Evolutionary conservation across 2,797 vertebrate genomes (phyloP).

Genomic region (Parauchenoglanis punctatus): DNA sequence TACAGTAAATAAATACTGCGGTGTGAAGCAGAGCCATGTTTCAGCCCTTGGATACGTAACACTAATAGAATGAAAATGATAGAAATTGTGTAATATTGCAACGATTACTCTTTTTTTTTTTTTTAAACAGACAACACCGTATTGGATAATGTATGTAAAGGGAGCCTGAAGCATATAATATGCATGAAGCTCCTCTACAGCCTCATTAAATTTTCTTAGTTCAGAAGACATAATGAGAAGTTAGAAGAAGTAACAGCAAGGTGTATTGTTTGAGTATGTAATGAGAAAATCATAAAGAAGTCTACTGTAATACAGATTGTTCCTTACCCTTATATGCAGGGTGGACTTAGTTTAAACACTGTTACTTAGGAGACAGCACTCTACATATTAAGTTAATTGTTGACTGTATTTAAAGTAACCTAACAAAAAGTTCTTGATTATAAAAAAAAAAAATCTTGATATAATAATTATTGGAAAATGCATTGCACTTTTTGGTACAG

Average conservation of each 20-base stretch:
- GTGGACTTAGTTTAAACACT: not conserved
- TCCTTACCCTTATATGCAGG: not conserved
- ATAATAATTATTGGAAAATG: too few relatives aligned
- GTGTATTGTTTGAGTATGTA: constrained; percentile 15
- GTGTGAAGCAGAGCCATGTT: constrained; percentile 1
- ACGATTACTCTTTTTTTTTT: not conserved
- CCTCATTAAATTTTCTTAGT: constrained; percentile 22
- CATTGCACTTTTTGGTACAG: too few relatives aligned
- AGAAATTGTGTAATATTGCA: constrained; percentile 27
- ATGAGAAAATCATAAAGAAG: constrained; percentile 24
- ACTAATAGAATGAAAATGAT: constrained; percentile 26
- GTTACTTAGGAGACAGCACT: not conserved
- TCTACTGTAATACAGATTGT: constrained; percentile 14
- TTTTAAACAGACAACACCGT: not conserved
- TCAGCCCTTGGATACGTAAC: not conserved
- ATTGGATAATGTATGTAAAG: constrained; percentile 6
- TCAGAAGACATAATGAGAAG: constrained; percentile 33
- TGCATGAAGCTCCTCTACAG: constrained; percentile 13
- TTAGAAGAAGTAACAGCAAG: constrained; percentile 7
- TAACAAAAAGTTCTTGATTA: not conserved
- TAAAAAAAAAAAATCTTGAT: too few relatives aligned
- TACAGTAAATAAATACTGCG: constrained; percentile 25
- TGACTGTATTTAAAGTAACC: not conserved
- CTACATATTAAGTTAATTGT: not conserved
- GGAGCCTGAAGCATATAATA: constrained; percentile 16